Evolutionary conservation across 1,140 invertebrate genomes (phyloP), one percentile per base, ranked within the genome.

Genomic region (Parasteatoda tepidariorum): DNA sequence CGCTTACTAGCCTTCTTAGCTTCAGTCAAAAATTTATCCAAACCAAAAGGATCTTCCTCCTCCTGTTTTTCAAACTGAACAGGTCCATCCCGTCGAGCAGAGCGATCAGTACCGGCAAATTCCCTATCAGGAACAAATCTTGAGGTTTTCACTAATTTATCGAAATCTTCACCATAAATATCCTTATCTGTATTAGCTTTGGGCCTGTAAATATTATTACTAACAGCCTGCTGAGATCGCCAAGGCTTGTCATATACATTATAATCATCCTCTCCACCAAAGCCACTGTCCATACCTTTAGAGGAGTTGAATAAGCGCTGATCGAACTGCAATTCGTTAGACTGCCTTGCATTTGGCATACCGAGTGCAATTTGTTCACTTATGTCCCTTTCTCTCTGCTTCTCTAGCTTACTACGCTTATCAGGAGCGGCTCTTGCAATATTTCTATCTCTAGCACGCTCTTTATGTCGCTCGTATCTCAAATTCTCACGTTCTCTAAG

Each of bases 331-430:
- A 93, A 92, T 88, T 98, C 97, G 13, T 86, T 88, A 2, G 79
- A 54, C 33, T 90, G 87, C 5, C 92, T 92, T 87, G 97, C 96
- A 3, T 96, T 95, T 0, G 98, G 98, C 88, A 99, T 89, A 4
- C 98, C 98, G 5, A 99, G 90, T 0, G 98, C 98, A 87, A 99
- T 99, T 91, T 99, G 96, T 88, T 99, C 98, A 84, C 96, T 98
- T 76, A 99, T 98, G 88, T 99, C 98, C 28, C 98, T 92, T 86
- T 99, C 98, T 3, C 96, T 91, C 87, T 99, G 96, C 34, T 94
- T 92, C 86, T 97, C 95, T 70, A 99, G 88, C 87, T 96, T 94
- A 5, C 95, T 94, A 91, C 96, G 92, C 88, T 98, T 98, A 87
- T 99, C 97, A 0, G 97, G 97, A 18, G 96, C 97, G 30, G 96